Conservation (phyloP, 2,113 vertebrate species). For the Sylvicapra grimmia region DNA sequence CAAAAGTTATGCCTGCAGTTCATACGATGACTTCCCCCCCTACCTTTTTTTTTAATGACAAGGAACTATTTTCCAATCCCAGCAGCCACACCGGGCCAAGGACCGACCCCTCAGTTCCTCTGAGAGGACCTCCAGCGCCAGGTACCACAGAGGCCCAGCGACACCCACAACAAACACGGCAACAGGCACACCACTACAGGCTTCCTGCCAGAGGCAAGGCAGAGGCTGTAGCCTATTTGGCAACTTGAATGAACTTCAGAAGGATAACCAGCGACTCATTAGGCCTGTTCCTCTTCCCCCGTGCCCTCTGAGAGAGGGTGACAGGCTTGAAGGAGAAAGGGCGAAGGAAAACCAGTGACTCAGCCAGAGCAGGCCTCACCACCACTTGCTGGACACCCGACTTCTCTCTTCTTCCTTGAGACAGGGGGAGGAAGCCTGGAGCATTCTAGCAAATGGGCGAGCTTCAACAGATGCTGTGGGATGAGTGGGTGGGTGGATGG, state of each 20-base stretch:
- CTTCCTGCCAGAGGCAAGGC: not conserved
- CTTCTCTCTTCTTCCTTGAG: not conserved
- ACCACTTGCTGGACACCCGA: constrained; percentile 16
- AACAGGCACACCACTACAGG: not conserved
- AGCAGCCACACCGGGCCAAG: not conserved
- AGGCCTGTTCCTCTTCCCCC: not conserved
- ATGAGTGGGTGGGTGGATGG: not conserved
- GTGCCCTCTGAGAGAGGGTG: not conserved
- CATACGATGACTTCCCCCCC: rapidly evolving
- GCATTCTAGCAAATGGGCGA: too few species aligned
- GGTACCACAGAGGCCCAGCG: not conserved
- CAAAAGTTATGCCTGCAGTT: not conserved
- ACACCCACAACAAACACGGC: not conserved
- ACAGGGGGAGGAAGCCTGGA: not conserved
- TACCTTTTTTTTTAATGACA: not conserved
- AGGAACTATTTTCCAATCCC: not conserved
- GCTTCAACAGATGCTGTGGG: not conserved
- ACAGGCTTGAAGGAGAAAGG: not conserved
- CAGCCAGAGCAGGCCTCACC: not conserved
- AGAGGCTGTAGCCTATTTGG: not conserved
- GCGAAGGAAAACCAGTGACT: not conserved
- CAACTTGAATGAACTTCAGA: not conserved
- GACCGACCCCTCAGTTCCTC: not conserved
- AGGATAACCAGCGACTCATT: constrained; percentile 13
- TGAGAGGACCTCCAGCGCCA: not conserved